phyloP scores from a whole-genome alignment of 2,113 vertebrate species.

The Xiphias gladius region DNA sequence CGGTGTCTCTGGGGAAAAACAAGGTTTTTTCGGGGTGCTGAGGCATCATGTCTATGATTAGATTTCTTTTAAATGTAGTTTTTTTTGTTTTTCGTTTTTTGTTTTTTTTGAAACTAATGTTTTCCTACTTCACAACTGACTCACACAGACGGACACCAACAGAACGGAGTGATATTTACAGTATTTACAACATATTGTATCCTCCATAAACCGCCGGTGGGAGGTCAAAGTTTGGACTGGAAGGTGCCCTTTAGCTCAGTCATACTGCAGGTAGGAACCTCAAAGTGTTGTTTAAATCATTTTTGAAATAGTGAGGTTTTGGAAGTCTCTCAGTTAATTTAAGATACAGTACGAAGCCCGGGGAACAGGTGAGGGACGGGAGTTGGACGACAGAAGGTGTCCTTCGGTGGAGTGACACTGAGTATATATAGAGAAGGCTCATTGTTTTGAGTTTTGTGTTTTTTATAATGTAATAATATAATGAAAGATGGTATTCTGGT shows the following conservation, averaged over 20 bases:
- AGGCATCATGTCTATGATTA: slow-evolving; percentile 24
- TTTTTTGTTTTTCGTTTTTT: slow-evolving; percentile 25
- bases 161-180: slow-evolving; percentile 67
- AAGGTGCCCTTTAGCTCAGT: slow-evolving; percentile 16
- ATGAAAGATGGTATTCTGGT: not conserved
- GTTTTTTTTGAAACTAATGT: slow-evolving; percentile 54
- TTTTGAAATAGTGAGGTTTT: slow-evolving; percentile 27
- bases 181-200: slow-evolving; percentile 61
- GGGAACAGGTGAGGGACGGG: not conserved
- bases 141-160: slow-evolving; percentile 67
- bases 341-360: slow-evolving; percentile 42
- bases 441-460: slow-evolving; percentile 13
- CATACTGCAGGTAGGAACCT: slow-evolving; percentile 43
- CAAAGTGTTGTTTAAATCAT: not conserved
- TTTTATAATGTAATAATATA: not conserved
- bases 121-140: slow-evolving; percentile 72
- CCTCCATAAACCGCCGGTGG: slow-evolving; percentile 30
- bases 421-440: not conserved
- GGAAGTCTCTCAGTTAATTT: slow-evolving; percentile 14
- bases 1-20: not conserved
- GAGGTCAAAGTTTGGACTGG: slow-evolving; percentile 1
- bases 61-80: slow-evolving; percentile 44
- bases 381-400: not conserved
- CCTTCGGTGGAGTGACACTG: not conserved
- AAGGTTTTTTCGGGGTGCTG: slow-evolving; percentile 37